phyloP scores from a whole-genome alignment of 2,113 vertebrate genomes.

The Piaya cayana region DNA sequence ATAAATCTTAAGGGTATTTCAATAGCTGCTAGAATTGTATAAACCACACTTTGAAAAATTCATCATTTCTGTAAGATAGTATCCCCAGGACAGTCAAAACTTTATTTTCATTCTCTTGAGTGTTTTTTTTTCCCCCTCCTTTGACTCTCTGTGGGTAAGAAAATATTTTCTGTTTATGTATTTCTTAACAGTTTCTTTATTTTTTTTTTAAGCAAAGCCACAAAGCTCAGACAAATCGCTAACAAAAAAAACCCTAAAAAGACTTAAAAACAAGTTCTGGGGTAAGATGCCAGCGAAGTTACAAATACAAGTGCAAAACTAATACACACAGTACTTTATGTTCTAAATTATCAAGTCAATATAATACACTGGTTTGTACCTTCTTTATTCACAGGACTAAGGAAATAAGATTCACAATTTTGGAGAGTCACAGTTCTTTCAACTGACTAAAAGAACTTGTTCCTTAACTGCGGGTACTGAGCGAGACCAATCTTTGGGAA shows the following conservation, averaged over 20 bases:
- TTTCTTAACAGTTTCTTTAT: not conserved
- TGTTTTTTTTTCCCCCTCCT: not conserved
- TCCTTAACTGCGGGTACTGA: not conserved
- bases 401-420: not conserved
- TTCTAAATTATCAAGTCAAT: not conserved
- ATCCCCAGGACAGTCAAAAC: not conserved
- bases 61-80: not conserved
- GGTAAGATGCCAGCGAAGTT: not conserved
- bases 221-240: not conserved
- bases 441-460: not conserved
- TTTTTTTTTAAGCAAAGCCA: not conserved
- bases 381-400: not conserved
- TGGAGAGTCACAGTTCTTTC: not conserved
- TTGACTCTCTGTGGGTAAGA: not conserved
- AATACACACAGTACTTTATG: not conserved
- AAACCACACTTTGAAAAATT: not conserved
- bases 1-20: not conserved
- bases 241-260: not conserved
- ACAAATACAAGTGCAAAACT: constrained; percentile 3
- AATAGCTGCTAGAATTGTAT: not conserved
- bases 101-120: not conserved
- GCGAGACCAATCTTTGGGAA: not conserved
- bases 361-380: not conserved
- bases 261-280: not conserved
- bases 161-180: not conserved